Conservation (phyloP, 2,113 vertebrate species). For the Rhipidura dahli region DNA sequence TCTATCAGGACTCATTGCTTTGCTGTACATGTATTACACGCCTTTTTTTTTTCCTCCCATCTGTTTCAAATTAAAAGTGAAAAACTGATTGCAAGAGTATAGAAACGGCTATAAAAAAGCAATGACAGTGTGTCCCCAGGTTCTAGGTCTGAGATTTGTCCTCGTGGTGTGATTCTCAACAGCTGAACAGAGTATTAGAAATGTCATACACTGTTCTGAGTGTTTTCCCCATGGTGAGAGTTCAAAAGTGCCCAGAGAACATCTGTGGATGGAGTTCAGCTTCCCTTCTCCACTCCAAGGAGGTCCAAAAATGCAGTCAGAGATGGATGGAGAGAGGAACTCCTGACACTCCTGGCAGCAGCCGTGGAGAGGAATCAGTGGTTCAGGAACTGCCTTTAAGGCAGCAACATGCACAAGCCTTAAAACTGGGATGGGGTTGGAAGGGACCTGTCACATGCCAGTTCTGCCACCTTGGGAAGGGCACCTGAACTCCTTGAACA, state of each 20-base stretch:
- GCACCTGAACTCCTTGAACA: not conserved
- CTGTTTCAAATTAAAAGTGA: not conserved
- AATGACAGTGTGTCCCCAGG: too few species aligned
- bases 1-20: not conserved
- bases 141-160: not conserved
- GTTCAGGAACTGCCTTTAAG: not conserved
- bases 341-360: not conserved
- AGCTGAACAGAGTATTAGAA: not conserved
- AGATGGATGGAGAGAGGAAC: not conserved
- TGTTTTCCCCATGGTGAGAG: not conserved
- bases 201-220: not conserved
- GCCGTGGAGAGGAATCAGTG: not conserved
- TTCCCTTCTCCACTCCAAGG: not conserved
- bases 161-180: not conserved
- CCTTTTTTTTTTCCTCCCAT: accelerated
- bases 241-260: not conserved
- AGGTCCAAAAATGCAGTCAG: not conserved
- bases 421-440: not conserved
- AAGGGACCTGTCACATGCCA: not conserved
- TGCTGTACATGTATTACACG: not conserved
- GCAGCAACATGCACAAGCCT: not conserved
- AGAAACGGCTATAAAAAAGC: not conserved
- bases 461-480: not conserved
- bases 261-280: not conserved
- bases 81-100: not conserved